These are phyloP conservation scores for Tinea trinotella DNA, from an alignment of 2,888 invertebrate species.

Conservation along the genomic window DNA sequence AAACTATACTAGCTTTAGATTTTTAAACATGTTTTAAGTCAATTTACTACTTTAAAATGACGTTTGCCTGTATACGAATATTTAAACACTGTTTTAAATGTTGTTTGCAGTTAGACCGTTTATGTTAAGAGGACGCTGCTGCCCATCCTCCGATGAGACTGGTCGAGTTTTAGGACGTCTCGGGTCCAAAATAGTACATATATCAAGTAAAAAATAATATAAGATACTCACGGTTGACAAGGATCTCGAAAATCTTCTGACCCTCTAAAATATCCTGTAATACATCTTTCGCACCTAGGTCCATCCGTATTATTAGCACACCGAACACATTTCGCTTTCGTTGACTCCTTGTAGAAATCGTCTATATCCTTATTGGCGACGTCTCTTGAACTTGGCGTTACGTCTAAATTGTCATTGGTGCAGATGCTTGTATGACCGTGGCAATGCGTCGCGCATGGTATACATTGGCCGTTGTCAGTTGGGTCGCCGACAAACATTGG, in stretches of 20 bases:
- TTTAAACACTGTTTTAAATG: too few species aligned
- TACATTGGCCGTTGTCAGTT: conserved; percentile 86
- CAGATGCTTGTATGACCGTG: conserved; percentile 90
- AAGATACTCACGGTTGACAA: conserved; percentile 77
- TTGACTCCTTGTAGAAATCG: conserved; percentile 75
- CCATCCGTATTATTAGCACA: conserved; percentile 89
- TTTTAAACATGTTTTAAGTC: too few species aligned
- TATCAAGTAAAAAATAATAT: conserved; percentile 11
- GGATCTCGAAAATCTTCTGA: conserved; percentile 82
- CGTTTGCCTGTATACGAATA: too few species aligned
- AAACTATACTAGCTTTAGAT: too few species aligned
- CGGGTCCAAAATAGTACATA: too few species aligned
- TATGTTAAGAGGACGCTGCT: too few species aligned
- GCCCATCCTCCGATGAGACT: too few species aligned
- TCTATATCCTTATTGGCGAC: conserved; percentile 71
- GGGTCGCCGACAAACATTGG: conserved; percentile 95
- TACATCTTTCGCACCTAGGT: conserved; percentile 85
- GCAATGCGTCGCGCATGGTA: conserved; percentile 90
- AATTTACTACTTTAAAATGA: too few species aligned
- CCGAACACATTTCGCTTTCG: conserved; percentile 85
- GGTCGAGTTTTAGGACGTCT: too few species aligned
- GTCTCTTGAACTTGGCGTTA: conserved; percentile 52
- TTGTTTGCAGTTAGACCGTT: too few species aligned
- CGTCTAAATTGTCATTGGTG: conserved; percentile 71
- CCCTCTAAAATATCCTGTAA: conserved; percentile 81